Conservation (phyloP, 2,797 vertebrate species). For the Anabacerthia variegaticeps region DNA sequence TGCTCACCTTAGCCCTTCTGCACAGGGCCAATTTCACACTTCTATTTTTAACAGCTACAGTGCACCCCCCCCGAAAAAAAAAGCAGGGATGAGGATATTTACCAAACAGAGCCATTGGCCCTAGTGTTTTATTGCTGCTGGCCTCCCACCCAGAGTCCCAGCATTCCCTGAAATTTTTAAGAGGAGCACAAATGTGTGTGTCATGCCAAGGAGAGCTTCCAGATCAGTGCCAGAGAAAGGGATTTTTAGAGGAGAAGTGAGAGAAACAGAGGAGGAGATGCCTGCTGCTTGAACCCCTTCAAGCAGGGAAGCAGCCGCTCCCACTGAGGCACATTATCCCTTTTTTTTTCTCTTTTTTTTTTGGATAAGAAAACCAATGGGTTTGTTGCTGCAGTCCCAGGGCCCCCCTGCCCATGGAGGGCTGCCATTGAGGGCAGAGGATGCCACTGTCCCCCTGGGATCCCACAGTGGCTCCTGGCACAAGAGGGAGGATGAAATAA, state of each 20-base stretch:
- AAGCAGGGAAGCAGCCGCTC: background rate
- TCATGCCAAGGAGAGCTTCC: background rate
- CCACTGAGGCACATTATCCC: accelerated
- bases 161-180: background rate
- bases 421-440: background rate
- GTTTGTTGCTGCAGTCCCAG: background rate
- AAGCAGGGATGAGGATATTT: background rate
- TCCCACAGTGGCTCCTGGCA: background rate
- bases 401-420: background rate
- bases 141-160: background rate
- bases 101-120: background rate
- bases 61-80: background rate
- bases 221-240: background rate
- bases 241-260: background rate
- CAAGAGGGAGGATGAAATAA: background rate
- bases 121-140: background rate
- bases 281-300: background rate
- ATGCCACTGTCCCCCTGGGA: background rate
- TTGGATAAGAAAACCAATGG: background rate
- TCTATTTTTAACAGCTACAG: background rate
- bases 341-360: background rate
- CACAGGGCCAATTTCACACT: background rate
- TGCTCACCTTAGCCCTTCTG: background rate
- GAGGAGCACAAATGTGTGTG: background rate
- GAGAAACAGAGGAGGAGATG: background rate